phyloP scores from a whole-genome alignment of 1,140 invertebrate species.

The Drosophila sturtevanti region DNA sequence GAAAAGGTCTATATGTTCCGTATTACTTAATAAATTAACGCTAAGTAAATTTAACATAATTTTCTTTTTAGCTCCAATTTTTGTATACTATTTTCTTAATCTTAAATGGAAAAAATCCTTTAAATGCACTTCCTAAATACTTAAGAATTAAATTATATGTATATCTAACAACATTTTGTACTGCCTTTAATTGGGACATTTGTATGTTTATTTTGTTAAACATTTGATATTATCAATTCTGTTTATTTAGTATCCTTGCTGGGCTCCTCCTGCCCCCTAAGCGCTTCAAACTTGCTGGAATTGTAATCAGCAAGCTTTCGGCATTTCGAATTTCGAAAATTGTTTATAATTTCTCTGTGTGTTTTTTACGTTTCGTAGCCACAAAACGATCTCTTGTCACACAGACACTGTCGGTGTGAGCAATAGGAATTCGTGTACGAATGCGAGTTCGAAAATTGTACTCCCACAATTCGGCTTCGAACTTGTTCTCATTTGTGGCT shows the following conservation, averaged over 20 bases:
- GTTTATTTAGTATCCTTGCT: not conserved
- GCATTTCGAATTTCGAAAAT: conserved; percentile 35
- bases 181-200: not conserved
- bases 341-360: conserved; percentile 8
- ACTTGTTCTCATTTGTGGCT: conserved; percentile 58
- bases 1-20: too few species aligned
- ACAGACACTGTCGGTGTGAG: conserved; percentile 56
- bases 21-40: too few species aligned
- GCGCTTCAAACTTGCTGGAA: not conserved
- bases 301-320: conserved; percentile 11
- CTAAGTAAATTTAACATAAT: too few species aligned
- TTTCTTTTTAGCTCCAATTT: too few species aligned
- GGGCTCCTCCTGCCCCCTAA: too few species aligned
- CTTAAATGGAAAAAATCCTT: not conserved
- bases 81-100: too few species aligned
- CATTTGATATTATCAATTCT: not conserved
- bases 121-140: not conserved
- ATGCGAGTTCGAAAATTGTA: conserved; percentile 21
- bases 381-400: conserved; percentile 33
- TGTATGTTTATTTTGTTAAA: not conserved
- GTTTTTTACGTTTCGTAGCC: not conserved
- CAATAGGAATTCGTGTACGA: conserved; percentile 65
- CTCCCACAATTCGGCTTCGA: conserved; percentile 37
- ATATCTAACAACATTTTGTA: not conserved
- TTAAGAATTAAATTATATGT: not conserved